Conservation (phyloP, 1,140 invertebrate species). For the Oscheius sp. region DNA sequence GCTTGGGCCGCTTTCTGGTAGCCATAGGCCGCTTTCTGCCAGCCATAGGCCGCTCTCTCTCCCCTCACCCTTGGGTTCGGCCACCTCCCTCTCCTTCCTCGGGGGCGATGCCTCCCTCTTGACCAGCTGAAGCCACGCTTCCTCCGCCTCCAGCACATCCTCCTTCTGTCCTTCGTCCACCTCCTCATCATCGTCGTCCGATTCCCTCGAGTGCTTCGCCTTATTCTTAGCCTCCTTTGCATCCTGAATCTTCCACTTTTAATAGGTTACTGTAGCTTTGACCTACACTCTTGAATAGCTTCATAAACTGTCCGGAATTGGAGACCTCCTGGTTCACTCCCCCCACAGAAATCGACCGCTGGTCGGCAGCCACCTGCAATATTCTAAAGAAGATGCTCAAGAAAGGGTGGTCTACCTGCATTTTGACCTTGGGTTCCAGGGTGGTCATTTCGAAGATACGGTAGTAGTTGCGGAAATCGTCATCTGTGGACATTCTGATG, state of each 20-base stretch:
- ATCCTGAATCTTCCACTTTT: background rate
- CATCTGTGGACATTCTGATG: slow-evolving; percentile 15
- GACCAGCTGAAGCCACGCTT: slow-evolving; percentile 15
- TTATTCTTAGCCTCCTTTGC: slow-evolving; percentile 25
- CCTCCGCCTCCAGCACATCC: slow-evolving; percentile 26
- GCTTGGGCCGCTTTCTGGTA: too few species aligned
- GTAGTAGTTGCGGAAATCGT: slow-evolving; percentile 39
- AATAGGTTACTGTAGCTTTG: background rate
- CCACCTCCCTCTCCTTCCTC: background rate
- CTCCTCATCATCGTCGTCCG: slow-evolving; percentile 47
- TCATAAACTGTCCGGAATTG: slow-evolving; percentile 46
- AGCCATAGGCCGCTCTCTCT: too few species aligned
- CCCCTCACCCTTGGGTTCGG: too few species aligned
- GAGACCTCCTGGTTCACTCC: slow-evolving; percentile 43
- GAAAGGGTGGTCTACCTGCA: background rate
- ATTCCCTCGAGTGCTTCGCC: slow-evolving; percentile 8
- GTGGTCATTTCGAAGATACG: slow-evolving; percentile 51
- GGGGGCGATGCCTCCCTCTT: background rate
- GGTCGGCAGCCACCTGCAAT: background rate
- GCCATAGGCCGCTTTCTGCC: too few species aligned
- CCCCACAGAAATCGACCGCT: slow-evolving; percentile 13
- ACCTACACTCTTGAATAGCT: slow-evolving; percentile 50
- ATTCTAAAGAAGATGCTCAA: background rate
- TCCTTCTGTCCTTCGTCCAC: slow-evolving; percentile 30
- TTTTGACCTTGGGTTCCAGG: slow-evolving; percentile 36